Conservation (phyloP, 2,888 invertebrate genomes). For the Sycophila texana region DNA sequence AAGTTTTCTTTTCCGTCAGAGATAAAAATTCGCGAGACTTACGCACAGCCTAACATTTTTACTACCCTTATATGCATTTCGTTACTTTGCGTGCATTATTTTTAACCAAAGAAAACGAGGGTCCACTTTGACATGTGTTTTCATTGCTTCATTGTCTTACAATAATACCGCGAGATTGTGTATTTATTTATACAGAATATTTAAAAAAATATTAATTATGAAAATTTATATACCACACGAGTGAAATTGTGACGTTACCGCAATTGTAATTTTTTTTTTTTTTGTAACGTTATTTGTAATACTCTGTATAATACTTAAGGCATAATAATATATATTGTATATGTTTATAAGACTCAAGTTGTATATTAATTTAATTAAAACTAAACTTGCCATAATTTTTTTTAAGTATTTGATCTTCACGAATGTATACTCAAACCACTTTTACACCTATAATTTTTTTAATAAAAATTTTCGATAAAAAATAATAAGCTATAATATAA, state of each 20-base stretch:
- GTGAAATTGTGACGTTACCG: slow-evolving; percentile 50
- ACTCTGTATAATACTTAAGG: slow-evolving; percentile 53
- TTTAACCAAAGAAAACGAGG: slow-evolving; percentile 55
- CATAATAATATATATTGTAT: slow-evolving; percentile 54
- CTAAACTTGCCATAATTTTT: slow-evolving; percentile 5
- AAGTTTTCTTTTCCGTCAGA: slow-evolving; percentile 26
- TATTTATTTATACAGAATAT: slow-evolving; percentile 48
- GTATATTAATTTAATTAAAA: slow-evolving; percentile 34
- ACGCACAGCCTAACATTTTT: slow-evolving; percentile 47
- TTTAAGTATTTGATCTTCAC: not conserved
- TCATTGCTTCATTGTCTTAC: slow-evolving; percentile 37
- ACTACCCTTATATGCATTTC: slow-evolving; percentile 34
- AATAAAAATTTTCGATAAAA: too few relatives aligned
- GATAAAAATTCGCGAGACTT: slow-evolving; percentile 39
- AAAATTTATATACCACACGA: slow-evolving; percentile 33
- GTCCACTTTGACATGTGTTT: slow-evolving; percentile 53
- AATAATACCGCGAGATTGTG: slow-evolving; percentile 50
- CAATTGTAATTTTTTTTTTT: slow-evolving; percentile 37
- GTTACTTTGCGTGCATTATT: slow-evolving; percentile 36
- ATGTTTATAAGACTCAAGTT: slow-evolving; percentile 43
- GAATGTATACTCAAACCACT: not conserved
- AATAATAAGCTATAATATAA: too few relatives aligned
- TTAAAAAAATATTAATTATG: slow-evolving; percentile 42
- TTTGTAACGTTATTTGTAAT: slow-evolving; percentile 48
- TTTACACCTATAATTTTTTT: not conserved